These are phyloP conservation scores for Trichopria drosophilae DNA, from an alignment of 2,888 invertebrate species.

Conservation along the genomic window DNA sequence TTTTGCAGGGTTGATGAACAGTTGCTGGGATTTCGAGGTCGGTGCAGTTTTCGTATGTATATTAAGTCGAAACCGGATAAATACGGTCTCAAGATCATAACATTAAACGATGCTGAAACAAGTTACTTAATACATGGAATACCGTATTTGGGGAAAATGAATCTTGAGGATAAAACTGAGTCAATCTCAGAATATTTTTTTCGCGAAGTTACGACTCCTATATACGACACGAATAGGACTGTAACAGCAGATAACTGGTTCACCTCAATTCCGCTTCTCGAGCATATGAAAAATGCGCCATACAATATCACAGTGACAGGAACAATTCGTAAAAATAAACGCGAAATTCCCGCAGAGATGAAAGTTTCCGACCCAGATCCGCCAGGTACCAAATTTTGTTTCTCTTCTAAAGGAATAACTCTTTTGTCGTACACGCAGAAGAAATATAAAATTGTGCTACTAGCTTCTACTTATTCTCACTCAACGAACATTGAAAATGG, in stretches of 20 bases:
- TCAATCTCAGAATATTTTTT: constrained; percentile 17
- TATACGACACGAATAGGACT: constrained; percentile 16
- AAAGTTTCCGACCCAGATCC: constrained; percentile 31
- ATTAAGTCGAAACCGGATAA: constrained; percentile 47
- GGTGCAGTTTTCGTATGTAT: constrained; percentile 40
- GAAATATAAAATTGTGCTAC: constrained; percentile 21
- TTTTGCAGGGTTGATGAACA: constrained; percentile 45
- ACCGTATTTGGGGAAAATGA: constrained; percentile 14
- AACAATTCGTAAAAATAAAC: constrained; percentile 37
- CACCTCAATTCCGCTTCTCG: constrained; percentile 30
- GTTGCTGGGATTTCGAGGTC: constrained; percentile 39
- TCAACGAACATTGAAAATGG: neutral
- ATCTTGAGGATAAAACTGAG: constrained; percentile 5
- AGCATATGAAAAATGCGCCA: constrained; percentile 27
- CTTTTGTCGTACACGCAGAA: constrained; percentile 41
- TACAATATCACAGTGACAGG: constrained; percentile 32
- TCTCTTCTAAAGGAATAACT: constrained; percentile 29
- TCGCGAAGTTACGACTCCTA: constrained; percentile 20
- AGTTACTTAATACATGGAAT: constrained; percentile 39
- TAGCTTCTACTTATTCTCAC: neutral
- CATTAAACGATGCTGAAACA: constrained; percentile 48
- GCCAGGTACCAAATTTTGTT: constrained; percentile 13
- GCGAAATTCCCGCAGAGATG: constrained; percentile 29
- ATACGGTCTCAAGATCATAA: constrained; percentile 50
- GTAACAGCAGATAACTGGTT: constrained; percentile 30